phyloP scores from a whole-genome alignment of 2,113 vertebrate species.

The Lucifuga dentata region DNA sequence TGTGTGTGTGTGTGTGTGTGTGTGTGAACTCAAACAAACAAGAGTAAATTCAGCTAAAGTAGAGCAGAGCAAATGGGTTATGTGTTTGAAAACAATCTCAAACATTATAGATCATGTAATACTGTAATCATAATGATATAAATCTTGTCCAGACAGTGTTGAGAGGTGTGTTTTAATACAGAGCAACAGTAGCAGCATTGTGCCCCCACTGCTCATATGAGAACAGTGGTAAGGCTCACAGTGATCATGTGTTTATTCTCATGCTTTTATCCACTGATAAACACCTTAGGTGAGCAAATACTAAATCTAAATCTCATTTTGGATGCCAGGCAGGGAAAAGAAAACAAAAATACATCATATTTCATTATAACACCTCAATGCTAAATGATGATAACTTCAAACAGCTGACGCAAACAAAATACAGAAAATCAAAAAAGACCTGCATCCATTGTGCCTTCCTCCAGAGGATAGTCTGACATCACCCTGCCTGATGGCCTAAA shows the following conservation, averaged over 20 bases:
- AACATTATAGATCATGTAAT: too few species aligned
- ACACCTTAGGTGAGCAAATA: constrained; percentile 6
- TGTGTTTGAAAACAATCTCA: too few species aligned
- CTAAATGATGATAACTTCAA: constrained; percentile 20
- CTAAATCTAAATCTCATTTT: constrained; percentile 35
- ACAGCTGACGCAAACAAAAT: constrained; percentile 14
- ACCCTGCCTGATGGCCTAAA: constrained; percentile 63
- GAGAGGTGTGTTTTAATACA: constrained; percentile 8
- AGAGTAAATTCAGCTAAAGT: too few species aligned
- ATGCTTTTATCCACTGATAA: constrained; percentile 24
- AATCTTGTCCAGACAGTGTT: not conserved
- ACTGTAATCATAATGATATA: not conserved
- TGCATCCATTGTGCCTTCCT: constrained; percentile 42
- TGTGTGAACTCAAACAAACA: too few species aligned
- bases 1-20: too few species aligned
- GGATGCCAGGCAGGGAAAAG: not conserved
- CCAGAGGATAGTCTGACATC: constrained; percentile 52
- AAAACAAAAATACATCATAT: constrained; percentile 31
- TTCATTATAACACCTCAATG: constrained; percentile 31
- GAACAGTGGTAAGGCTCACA: constrained; percentile 15
- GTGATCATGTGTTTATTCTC: constrained; percentile 11
- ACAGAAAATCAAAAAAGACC: constrained; percentile 41
- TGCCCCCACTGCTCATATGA: constrained; percentile 13
- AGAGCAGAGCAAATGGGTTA: too few species aligned
- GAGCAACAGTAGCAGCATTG: not conserved